Percentiles rank a stretch among this genome's conserved stretches.
Conservation (phyloP, 2,888 invertebrate genomes). For the Hyppa rectilinea region DNA sequence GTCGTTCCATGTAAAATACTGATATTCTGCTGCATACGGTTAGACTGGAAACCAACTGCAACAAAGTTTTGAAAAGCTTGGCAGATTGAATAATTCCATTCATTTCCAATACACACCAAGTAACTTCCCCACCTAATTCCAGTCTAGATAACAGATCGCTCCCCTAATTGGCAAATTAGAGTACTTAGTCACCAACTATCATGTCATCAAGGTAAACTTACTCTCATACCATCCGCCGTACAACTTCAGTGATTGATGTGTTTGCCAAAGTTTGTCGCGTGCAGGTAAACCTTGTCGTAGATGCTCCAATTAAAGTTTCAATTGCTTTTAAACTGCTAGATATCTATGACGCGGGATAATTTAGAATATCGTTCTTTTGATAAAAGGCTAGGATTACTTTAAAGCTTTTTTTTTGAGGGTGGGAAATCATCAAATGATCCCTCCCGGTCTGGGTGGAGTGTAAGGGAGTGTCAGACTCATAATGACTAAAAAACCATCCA, state of each 20-base stretch:
- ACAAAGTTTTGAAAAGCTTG: too few species aligned
- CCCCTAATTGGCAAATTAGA: conserved; percentile 41
- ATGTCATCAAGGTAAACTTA: conserved; percentile 34
- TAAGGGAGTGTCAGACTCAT: too few species aligned
- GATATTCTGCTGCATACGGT: too few species aligned
- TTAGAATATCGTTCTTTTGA: neutral
- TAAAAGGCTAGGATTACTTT: neutral
- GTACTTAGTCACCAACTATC: conserved; percentile 34
- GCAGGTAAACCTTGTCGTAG: conserved; percentile 47
- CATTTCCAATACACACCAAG: neutral
- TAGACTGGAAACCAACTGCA: too few species aligned
- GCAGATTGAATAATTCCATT: too few species aligned
- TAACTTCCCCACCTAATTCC: neutral
- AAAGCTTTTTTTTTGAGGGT: too few species aligned
- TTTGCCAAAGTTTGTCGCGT: conserved; percentile 48
- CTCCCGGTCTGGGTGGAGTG: too few species aligned
- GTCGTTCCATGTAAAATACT: too few species aligned
- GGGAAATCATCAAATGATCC: too few species aligned
- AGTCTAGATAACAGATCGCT: conserved; percentile 2
- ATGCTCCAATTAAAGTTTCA: conserved; percentile 63
- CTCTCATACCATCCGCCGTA: conserved; percentile 16
- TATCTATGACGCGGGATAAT: neutral
- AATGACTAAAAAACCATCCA: too few species aligned
- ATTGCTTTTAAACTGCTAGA: conserved; percentile 57
- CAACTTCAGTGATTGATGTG: conserved; percentile 59